Base-by-base conservation (phyloP, 2,797 vertebrate genomes). In the Spheniscus humboldti region DNA sequence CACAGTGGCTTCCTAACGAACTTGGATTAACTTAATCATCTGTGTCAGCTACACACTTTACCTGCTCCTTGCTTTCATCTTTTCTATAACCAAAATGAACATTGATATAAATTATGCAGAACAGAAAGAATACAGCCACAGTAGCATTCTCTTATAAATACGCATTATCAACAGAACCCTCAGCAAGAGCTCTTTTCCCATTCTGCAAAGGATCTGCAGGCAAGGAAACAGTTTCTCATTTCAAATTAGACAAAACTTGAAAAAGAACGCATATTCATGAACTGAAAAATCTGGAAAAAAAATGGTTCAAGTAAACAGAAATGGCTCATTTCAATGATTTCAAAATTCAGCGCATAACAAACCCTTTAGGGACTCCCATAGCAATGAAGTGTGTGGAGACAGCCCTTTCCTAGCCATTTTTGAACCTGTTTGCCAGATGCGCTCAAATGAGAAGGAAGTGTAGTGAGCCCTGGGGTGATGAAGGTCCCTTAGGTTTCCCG, bases 141-240 rank as follows among this genome's bases (percentile, higher is more conserved):
- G 89, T 5, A 80, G 76, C 68, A 64, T 90, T 95, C 78, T 77
- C 90, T 96, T 74, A 90, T 78, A 95, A 96, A 88, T 43, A 94
- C 2, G 1, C 62, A 86, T 94, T 94, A 95, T 68, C 86, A 91
- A 68, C 90, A 78, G 60, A 86, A 82, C 82, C 74, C 91, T 92
- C 95, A 92, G 92, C 79, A 12, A 41, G 87, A 96, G 79, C 94
- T 96, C 11, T 72, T 95, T 91, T 92, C 53, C 75, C 53, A 14
- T 84, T 90, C 85, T 94, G 96, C 89, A 83, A 59, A 90, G 60
- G 72, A 87, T 66, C 89, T 89, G 87, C 87, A 67, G 89, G 83
- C 57, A 62, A 35, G 89, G 72, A 88, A 91, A 77, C 57, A 75
- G 86, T 71, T 94, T 85, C 85, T 94, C 72, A 57, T 88, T 89